Evolutionary conservation across 2,888 invertebrate genomes (phyloP), one percentile per base, ranked within the genome.

Genomic region (Oasisia sp.): DNA sequence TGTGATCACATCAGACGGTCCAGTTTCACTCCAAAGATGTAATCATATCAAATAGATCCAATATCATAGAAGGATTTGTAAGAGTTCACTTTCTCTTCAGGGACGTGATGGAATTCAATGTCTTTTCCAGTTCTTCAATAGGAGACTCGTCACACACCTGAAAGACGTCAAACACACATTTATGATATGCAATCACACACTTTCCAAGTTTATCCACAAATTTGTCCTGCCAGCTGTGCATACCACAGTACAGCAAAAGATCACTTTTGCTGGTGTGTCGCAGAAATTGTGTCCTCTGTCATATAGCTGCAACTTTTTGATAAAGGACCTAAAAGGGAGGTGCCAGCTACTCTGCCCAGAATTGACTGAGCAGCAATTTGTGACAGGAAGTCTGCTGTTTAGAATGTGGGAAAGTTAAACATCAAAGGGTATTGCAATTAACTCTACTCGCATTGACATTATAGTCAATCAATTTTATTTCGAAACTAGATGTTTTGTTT

Each of bases 111-210:
- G 74, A 74, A 19, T 74, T 74, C 7, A 74, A n/a, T 27, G 74
- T 27, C 74, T 74, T 27, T 1, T 74, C 74, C 19, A 74, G 74
- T 74, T 27, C 74, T 74, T 74, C 74, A 27, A 74, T 74, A 27
- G 74, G 74, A 74, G 27, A 74, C 74, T 74, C 74, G n/a, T 74
- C 27, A n/a, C 74, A 74, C 74, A 74, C 74, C 74, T 74, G 74
- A 27, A 74, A 74, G 27, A 74, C 5, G n/a, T n/a, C 0, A 74
- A 14, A 1, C 50, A 50, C 0, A 14, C 50, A 50, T 50, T 45
- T 12, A 50, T 50, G 1, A 50, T 50, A 50, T 50, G 0, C 50
- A 50, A 50, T 50, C 50, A 50, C 50, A 12, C 74, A 27, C n/a
- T 19, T 74, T 74, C 74, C 19, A 56, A 56, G 14, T 56, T 19